phyloP scores from a whole-genome alignment of 2,888 invertebrate genomes.

The Homarus gammarus region DNA sequence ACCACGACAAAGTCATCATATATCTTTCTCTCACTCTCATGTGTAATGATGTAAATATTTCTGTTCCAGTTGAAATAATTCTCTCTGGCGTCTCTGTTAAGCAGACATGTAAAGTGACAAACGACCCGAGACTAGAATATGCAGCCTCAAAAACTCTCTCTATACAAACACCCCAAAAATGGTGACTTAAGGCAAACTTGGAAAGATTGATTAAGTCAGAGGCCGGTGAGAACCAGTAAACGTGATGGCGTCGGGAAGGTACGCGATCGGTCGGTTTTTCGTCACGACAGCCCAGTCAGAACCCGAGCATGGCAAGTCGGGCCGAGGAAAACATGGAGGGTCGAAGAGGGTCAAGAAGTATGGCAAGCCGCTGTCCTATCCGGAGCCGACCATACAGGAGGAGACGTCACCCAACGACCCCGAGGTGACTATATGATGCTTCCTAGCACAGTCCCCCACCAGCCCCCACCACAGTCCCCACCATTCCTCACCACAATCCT shows the following conservation, averaged over 20 bases:
- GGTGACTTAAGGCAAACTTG: conserved; percentile 35
- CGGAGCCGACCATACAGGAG: conserved; percentile 75
- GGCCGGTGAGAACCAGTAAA: neutral
- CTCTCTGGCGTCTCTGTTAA: neutral
- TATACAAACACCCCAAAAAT: neutral
- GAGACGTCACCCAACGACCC: conserved; percentile 73
- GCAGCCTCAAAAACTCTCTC: neutral
- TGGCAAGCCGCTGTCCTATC: conserved; percentile 72
- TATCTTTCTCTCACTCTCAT: no score
- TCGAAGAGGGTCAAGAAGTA: conserved; percentile 70
- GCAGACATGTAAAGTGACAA: neutral
- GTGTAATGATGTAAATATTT: neutral
- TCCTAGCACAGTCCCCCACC: no score
- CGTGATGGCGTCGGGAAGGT: conserved; percentile 55
- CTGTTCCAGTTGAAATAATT: neutral
- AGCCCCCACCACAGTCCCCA: no score
- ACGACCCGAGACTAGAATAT: neutral
- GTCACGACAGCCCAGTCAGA: conserved; percentile 53
- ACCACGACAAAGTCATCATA: neutral
- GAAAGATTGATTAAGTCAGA: neutral
- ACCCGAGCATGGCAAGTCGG: conserved; percentile 24
- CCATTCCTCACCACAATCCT: no score
- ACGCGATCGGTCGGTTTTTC: conserved; percentile 74
- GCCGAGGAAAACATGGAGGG: conserved; percentile 55
- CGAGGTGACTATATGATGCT: conserved; percentile 68